phyloP scores from a whole-genome alignment of 2,797 vertebrate species.

The Cyprinodon diabolis region DNA sequence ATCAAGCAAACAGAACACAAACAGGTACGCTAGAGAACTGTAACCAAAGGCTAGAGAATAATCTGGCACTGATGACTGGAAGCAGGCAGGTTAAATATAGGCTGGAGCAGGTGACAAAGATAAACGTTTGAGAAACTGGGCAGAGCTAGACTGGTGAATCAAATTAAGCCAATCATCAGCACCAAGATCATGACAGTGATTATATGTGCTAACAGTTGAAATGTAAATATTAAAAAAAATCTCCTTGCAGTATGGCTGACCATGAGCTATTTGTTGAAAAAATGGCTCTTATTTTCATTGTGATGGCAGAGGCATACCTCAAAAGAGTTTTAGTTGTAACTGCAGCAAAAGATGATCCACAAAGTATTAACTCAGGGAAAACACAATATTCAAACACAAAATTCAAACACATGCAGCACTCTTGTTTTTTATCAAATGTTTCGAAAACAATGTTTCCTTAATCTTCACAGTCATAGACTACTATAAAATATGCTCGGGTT shows the following conservation, averaged over 20 bases:
- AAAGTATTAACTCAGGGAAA: not conserved
- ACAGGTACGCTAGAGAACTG: too few relatives aligned
- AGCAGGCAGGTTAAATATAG: too few relatives aligned
- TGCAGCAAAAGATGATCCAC: not conserved
- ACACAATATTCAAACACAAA: too few relatives aligned
- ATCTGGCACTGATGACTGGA: too few relatives aligned
- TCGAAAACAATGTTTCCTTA: not conserved
- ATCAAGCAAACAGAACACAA: too few relatives aligned
- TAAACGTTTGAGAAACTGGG: too few relatives aligned
- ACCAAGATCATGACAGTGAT: not conserved
- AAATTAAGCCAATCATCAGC: too few relatives aligned
- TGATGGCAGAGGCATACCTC: not conserved
- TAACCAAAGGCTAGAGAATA: too few relatives aligned
- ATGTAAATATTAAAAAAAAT: not conserved
- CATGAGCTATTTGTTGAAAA: not conserved
- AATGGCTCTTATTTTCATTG: not conserved
- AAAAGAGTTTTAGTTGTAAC: not conserved
- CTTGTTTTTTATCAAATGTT: not conserved
- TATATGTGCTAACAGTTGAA: not conserved
- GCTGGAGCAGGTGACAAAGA: too few relatives aligned
- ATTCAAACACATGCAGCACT: not conserved
- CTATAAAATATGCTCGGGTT: not conserved
- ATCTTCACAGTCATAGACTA: not conserved
- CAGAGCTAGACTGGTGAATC: too few relatives aligned
- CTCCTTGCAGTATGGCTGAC: not conserved